phyloP scores from a whole-genome alignment of 2,113 vertebrate species.

The Pleuronectes platessa region DNA sequence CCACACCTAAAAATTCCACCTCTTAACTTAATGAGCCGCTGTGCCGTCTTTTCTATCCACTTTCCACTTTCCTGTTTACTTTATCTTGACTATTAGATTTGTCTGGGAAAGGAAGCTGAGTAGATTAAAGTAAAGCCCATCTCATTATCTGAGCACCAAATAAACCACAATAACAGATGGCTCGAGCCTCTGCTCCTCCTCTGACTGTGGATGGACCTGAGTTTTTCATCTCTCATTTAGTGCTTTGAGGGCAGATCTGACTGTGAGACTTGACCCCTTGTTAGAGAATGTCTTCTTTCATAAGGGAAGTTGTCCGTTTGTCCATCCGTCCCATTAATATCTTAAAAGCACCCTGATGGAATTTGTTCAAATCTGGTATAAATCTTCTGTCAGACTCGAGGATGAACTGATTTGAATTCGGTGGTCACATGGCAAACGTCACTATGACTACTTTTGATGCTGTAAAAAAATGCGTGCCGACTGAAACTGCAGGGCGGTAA shows the following conservation, averaged over 20 bases:
- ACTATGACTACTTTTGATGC: too few species aligned
- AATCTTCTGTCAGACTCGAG: too few species aligned
- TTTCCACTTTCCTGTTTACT: slow-evolving; percentile 53
- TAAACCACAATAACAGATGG: background rate
- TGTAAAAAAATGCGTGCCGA: too few species aligned
- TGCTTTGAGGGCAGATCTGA: background rate
- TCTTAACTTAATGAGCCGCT: slow-evolving; percentile 26
- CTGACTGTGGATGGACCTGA: background rate
- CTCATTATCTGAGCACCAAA: slow-evolving; percentile 22
- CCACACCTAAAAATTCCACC: slow-evolving; percentile 17
- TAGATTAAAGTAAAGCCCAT: slow-evolving; percentile 7
- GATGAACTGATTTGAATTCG: too few species aligned
- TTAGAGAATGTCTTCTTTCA: slow-evolving; percentile 1
- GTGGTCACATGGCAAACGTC: too few species aligned
- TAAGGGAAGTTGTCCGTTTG: background rate
- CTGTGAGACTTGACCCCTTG: background rate
- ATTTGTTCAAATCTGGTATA: too few species aligned
- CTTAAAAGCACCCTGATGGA: too few species aligned
- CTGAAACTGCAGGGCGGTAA: too few species aligned
- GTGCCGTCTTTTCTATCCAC: background rate
- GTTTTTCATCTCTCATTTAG: background rate
- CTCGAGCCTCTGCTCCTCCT: background rate
- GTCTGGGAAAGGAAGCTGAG: slow-evolving; percentile 18
- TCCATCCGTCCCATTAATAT: too few species aligned
- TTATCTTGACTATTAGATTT: slow-evolving; percentile 21